A percentile compares a stretch with the other conserved stretches of the same genome.
phyloP scores from a whole-genome alignment of 23 tunicate species.

The Trididemnum clinides region DNA sequence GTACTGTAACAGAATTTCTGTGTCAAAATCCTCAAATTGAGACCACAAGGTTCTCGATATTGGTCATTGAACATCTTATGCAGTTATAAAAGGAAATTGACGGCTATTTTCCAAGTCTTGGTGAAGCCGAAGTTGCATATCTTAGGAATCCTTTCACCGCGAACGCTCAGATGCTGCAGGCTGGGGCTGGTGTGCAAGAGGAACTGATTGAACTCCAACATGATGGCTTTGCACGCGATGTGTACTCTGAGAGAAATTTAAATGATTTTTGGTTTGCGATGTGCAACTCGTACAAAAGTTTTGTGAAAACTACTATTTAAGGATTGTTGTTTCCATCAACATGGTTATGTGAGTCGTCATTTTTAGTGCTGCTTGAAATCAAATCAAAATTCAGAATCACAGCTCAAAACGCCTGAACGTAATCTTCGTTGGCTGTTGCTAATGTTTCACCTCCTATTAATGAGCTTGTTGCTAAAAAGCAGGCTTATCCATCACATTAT shows the following conservation, averaged over 20 bases:
- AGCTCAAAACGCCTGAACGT: conserved; percentile 22
- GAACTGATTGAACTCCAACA: conserved; percentile 27
- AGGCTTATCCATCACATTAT: conserved; percentile 15
- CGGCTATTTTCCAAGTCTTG: conserved; percentile 44
- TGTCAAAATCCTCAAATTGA: conserved; percentile 27
- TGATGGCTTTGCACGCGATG: conserved; percentile 18
- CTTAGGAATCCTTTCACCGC: conserved; percentile 50
- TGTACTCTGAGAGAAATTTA: conserved; percentile 23
- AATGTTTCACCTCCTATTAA: conserved; percentile 13
- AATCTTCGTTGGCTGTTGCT: conserved; percentile 28
- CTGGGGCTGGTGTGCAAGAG: conserved; percentile 24
- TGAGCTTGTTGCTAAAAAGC: conserved; percentile 30
- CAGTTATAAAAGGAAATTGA: conserved; percentile 45
- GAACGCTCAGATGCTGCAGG: conserved; percentile 40
- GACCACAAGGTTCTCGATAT: conserved; percentile 33
- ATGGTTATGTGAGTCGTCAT: conserved; percentile 14
- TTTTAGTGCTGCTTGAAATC: conserved; percentile 25
- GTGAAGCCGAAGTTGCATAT: conserved; percentile 42
- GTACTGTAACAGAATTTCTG: conserved; percentile 27
- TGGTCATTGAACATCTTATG: conserved; percentile 41
- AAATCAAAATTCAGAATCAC: conserved; percentile 13
- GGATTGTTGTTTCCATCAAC: conserved; percentile 12
- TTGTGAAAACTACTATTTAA: conserved; percentile 19
- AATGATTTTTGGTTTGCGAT: conserved; percentile 12
- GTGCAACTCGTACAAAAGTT: conserved; percentile 19